Evolutionary conservation across 2,888 invertebrate species (phyloP).

Genomic region (Pandemis heparana): DNA sequence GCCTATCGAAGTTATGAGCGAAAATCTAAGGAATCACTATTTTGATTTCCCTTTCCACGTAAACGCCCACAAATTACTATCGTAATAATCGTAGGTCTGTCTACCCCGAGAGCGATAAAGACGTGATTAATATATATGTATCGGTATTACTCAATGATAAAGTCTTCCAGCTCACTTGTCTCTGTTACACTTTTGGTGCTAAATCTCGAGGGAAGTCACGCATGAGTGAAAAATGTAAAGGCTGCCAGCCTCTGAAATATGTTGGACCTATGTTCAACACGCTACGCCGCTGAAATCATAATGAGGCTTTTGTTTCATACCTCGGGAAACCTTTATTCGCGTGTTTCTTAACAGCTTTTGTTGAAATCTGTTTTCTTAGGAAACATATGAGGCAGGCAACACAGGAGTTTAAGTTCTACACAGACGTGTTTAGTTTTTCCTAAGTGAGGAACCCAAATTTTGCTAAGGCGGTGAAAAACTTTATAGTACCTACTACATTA

Average conservation of each 20-base stretch:
- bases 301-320: constrained; percentile 29
- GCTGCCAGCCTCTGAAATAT: constrained; percentile 21
- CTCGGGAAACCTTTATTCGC: constrained; percentile 12
- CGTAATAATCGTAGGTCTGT: too few relatives aligned
- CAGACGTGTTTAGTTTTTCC: neutral
- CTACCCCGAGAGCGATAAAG: too few relatives aligned
- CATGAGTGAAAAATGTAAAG: constrained; percentile 30
- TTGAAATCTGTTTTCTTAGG: constrained; percentile 7
- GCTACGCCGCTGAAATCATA: constrained; percentile 36
- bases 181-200: neutral
- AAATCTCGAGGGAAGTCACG: constrained; percentile 17
- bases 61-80: too few relatives aligned
- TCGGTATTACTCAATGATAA: neutral
- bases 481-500: neutral
- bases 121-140: neutral
- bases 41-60: too few relatives aligned
- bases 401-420: neutral
- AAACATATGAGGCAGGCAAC: neutral
- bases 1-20: too few relatives aligned
- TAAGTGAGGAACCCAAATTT: neutral
- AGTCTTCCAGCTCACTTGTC: neutral
- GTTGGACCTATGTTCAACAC: constrained; percentile 31
- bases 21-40: too few relatives aligned
- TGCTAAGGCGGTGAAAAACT: neutral
- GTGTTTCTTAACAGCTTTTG: constrained; percentile 36